These are phyloP conservation scores for Epinephelus malabaricus DNA, from an alignment of 2,797 vertebrate species.

Conservation along the genomic window DNA sequence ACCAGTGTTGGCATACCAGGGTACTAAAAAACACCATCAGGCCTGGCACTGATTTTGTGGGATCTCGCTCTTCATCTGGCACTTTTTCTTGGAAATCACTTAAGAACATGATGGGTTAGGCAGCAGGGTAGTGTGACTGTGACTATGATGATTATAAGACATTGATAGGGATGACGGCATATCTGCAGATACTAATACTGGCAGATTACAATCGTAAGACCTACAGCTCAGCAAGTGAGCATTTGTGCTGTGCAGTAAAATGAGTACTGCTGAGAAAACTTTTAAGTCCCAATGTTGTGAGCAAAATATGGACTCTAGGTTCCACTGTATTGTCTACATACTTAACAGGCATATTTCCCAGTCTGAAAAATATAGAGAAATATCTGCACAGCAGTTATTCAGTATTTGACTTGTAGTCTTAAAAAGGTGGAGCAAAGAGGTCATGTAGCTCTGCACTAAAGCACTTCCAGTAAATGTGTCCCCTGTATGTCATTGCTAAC, in stretches of 20 bases:
- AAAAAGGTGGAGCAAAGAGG: slow-evolving; percentile 12
- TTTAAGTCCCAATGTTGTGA: not conserved
- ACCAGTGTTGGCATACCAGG: slow-evolving; percentile 2
- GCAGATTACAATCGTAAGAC: not conserved
- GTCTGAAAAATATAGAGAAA: not conserved
- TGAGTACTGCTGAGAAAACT: not conserved
- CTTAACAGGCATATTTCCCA: not conserved
- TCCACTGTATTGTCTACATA: not conserved
- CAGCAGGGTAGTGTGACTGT: not conserved
- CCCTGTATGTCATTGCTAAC: slow-evolving; percentile 11
- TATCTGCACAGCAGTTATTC: not conserved
- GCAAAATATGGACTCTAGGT: not conserved
- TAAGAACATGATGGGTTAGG: slow-evolving; percentile 12
- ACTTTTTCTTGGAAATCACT: slow-evolving; percentile 23
- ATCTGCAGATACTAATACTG: not conserved
- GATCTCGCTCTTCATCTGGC: slow-evolving; percentile 15
- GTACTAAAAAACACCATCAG: slow-evolving; percentile 18
- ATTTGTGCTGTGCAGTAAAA: not conserved
- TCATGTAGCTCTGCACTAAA: slow-evolving; percentile 19
- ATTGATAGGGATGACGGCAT: not conserved
- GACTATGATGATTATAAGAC: not conserved
- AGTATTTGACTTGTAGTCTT: not conserved
- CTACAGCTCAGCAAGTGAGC: not conserved
- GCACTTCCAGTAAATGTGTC: slow-evolving; percentile 27
- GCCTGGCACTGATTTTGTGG: slow-evolving; percentile 5